Conservation (phyloP, 2,888 invertebrate genomes). For the Druceiella hillmani region DNA sequence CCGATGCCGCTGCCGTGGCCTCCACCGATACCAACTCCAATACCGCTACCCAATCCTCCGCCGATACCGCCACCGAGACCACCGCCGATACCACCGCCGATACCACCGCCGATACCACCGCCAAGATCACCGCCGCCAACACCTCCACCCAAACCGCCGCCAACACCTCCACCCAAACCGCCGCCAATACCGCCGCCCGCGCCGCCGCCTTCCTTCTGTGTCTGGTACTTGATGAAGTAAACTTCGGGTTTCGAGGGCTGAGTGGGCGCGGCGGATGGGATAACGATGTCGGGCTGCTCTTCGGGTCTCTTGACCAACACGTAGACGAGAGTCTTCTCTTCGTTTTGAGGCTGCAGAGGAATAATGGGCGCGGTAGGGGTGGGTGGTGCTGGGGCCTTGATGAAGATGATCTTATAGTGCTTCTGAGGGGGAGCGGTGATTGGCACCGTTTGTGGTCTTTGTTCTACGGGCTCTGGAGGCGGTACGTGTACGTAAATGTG, state of each 20-base stretch:
- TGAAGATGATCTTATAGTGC: conserved; percentile 90
- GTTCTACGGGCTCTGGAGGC: conserved; percentile 78
- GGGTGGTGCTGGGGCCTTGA: conserved; percentile 83
- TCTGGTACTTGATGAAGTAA: conserved; percentile 83
- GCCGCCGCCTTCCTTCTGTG: conserved; percentile 51
- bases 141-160: conserved; percentile 32
- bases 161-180: conserved; percentile 35
- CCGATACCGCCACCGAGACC: conserved; percentile 28
- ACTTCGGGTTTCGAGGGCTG: conserved; percentile 86
- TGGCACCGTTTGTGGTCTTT: conserved; percentile 58
- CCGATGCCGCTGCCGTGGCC: conserved; percentile 28
- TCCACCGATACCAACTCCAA: conserved; percentile 27
- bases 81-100: conserved; percentile 30
- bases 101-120: conserved; percentile 20
- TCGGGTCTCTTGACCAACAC: conserved; percentile 86
- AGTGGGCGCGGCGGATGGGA: conserved; percentile 73
- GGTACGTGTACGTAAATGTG: conserved; percentile 89
- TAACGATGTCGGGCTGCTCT: conserved; percentile 72
- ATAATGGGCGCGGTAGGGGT: conserved; percentile 78
- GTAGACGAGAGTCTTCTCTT: conserved; percentile 85
- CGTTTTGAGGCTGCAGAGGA: conserved; percentile 74
- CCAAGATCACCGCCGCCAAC: conserved; percentile 32
- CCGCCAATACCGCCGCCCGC: conserved; percentile 39
- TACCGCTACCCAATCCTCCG: conserved; percentile 28
- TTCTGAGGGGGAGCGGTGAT: conserved; percentile 72